Evolutionary conservation across 2,888 invertebrate species (phyloP).

Genomic region (Cryptophagus acutangulus): DNA sequence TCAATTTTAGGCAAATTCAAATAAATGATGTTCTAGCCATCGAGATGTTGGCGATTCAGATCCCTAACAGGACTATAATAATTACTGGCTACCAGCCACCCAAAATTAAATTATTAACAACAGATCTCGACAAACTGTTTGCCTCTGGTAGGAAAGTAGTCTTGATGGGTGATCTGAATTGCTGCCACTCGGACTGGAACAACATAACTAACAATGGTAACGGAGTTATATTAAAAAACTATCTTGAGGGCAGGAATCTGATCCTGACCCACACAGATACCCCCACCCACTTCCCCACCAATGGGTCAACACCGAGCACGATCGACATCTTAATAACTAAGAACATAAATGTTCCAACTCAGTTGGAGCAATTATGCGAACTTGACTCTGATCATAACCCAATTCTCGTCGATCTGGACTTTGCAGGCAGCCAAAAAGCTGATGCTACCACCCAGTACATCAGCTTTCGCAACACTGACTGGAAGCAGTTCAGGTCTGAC

Average conservation of each 20-base stretch:
- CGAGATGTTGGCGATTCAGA: neutral
- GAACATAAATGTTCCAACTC: neutral
- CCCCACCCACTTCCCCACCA: slow-evolving; percentile 8
- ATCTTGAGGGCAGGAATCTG: neutral
- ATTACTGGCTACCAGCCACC: neutral
- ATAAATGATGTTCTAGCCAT: neutral
- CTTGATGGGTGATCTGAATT: slow-evolving; percentile 10
- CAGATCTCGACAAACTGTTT: neutral
- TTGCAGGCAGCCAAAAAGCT: too few relatives aligned
- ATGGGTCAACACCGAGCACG: slow-evolving; percentile 7
- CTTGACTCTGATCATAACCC: slow-evolving; percentile 8
- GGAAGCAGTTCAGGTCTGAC: too few relatives aligned
- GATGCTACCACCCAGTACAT: too few relatives aligned
- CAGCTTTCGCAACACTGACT: too few relatives aligned
- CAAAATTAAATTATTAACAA: neutral
- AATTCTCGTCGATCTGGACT: neutral
- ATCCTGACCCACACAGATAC: neutral
- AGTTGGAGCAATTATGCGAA: neutral
- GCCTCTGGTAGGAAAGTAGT: slow-evolving; percentile 1
- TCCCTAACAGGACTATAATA: neutral
- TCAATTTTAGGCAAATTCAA: neutral
- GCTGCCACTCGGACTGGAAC: slow-evolving; percentile 7
- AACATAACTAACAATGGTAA: slow-evolving; percentile 5
- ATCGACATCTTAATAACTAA: slow-evolving; percentile 11
- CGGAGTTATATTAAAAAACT: slow-evolving; percentile 3